Percentiles rank a stretch among this genome's conserved stretches.
These are phyloP conservation scores for Chrysomallon squamiferum DNA, from an alignment of 1,140 invertebrate genomes.

Conservation along the genomic window DNA sequence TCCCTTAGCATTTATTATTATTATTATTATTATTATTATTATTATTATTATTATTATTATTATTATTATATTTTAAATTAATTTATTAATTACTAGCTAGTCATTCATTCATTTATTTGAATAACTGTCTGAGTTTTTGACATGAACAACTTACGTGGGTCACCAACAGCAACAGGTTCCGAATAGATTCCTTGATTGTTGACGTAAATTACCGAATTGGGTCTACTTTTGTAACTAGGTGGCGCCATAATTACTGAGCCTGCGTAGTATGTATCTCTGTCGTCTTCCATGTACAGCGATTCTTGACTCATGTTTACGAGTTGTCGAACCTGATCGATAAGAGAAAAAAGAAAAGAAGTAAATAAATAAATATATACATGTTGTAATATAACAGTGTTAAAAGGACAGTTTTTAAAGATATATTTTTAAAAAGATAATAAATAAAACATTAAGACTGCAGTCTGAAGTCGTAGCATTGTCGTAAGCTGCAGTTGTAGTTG, in stretches of 20 bases:
- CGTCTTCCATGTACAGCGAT: constrained; percentile 75
- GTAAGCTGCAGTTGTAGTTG: constrained; percentile 84
- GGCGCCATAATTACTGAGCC: constrained; percentile 52
- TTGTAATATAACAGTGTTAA: constrained; percentile 85
- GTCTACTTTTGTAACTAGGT: constrained; percentile 48
- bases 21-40: no score
- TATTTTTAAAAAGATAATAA: constrained; percentile 74
- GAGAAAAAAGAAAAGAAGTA: constrained; percentile 89
- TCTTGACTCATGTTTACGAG: constrained; percentile 84
- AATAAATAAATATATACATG: constrained; percentile 82
- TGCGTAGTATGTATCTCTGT: constrained; percentile 73
- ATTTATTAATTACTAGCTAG: no score
- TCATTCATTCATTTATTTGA: no score
- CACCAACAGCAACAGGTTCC: constrained; percentile 45
- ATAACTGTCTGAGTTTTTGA: no score
- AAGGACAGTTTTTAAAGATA: constrained; percentile 61
- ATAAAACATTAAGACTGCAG: constrained; percentile 84
- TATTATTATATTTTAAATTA: no score
- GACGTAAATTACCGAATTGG: constrained; percentile 79
- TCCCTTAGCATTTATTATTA: no score
- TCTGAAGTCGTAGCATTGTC: constrained; percentile 79
- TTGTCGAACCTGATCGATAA: constrained; percentile 86
- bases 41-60: no score
- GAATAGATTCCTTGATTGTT: constrained; percentile 44
- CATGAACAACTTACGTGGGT: constrained; percentile 45